A percentile compares a stretch with the other conserved stretches of the same genome.
These are phyloP conservation scores for Scaptomyza caliginosa DNA, from an alignment of 2,888 invertebrate species.

Conservation along the genomic window DNA sequence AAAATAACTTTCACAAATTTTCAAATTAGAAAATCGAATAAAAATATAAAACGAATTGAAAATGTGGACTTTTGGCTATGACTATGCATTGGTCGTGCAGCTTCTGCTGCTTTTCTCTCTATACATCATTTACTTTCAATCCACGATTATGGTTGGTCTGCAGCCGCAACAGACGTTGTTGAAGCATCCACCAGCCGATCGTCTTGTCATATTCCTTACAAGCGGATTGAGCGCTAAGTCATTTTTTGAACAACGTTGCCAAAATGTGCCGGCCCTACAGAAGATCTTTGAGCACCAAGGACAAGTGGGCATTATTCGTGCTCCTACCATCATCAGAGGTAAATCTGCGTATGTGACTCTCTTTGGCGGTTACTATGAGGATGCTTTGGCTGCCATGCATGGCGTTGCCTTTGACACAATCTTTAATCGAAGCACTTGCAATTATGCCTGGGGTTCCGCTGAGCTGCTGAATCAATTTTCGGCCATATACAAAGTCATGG, in stretches of 20 bases:
- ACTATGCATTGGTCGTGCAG: conserved; percentile 86
- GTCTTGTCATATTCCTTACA: conserved; percentile 93
- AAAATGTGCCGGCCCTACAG: conserved; percentile 71
- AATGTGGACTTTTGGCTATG: conserved; percentile 33
- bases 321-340: conserved; percentile 96
- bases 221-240: conserved; percentile 96
- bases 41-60: neutral
- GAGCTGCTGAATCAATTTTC: conserved; percentile 88
- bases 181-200: conserved; percentile 85
- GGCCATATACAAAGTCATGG: conserved; percentile 91
- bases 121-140: conserved; percentile 96
- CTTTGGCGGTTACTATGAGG: conserved; percentile 95
- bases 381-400: conserved; percentile 96
- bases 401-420: conserved; percentile 97
- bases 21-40: neutral
- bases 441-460: conserved; percentile 97
- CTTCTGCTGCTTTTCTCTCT: conserved; percentile 90
- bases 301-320: conserved; percentile 91
- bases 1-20: neutral
- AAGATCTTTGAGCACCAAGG: conserved; percentile 71
- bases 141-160: conserved; percentile 88
- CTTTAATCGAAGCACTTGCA: conserved; percentile 92
- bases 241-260: conserved; percentile 85
- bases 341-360: conserved; percentile 98
- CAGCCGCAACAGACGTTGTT: conserved; percentile 41